Evolutionary conservation across 2,797 vertebrate genomes (phyloP).

Genomic region (Tolypeutes matacus): DNA sequence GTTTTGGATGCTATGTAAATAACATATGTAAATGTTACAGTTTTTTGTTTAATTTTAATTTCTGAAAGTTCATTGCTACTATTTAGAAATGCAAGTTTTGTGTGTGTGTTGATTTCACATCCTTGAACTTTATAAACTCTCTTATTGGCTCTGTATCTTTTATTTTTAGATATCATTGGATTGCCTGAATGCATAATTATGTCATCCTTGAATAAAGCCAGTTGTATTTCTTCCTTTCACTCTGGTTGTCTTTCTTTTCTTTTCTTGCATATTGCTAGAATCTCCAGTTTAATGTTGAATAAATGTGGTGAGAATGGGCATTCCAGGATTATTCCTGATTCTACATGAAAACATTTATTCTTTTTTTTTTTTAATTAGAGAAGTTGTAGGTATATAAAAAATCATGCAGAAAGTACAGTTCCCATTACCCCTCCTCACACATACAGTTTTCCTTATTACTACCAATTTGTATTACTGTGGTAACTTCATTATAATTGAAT

Average conservation of each 20-base stretch:
- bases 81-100: not conserved
- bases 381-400: too few relatives aligned
- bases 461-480: too few relatives aligned
- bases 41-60: not conserved
- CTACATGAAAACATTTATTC: not conserved
- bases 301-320: not conserved
- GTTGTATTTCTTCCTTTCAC: not conserved
- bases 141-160: not conserved
- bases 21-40: not conserved
- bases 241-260: not conserved
- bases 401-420: too few relatives aligned
- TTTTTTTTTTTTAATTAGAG: not conserved
- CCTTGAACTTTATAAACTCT: not conserved
- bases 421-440: too few relatives aligned
- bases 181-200: not conserved
- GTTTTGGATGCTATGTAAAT: not conserved
- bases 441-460: too few relatives aligned
- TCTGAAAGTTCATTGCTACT: not conserved
- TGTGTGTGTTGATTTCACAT: not conserved
- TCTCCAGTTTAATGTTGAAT: not conserved
- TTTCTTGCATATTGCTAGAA: not conserved
- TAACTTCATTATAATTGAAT: too few relatives aligned
- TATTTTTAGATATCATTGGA: not conserved
- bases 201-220: not conserved
- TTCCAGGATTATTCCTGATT: not conserved